These are phyloP conservation scores for Drosophila mimetica DNA, from an alignment of 2,888 invertebrate genomes.

Conservation along the genomic window DNA sequence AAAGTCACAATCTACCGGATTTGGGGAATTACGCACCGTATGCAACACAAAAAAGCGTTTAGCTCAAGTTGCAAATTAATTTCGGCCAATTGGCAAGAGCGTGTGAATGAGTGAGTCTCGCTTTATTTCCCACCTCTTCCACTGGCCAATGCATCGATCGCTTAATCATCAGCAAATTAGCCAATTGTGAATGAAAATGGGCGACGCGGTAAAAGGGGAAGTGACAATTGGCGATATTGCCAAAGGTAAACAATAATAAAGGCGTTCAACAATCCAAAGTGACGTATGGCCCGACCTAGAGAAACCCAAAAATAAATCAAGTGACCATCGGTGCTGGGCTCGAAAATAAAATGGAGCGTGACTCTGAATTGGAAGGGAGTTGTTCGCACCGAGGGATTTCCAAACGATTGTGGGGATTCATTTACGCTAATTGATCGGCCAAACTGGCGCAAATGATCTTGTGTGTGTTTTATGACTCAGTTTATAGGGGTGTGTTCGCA, in stretches of 20 bases:
- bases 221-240: conserved; percentile 36
- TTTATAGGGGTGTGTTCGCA: neutral
- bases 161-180: conserved; percentile 45
- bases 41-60: conserved; percentile 46
- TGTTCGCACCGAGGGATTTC: conserved; percentile 18
- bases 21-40: conserved; percentile 15
- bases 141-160: conserved; percentile 26
- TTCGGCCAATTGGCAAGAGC: conserved; percentile 52
- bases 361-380: conserved; percentile 30
- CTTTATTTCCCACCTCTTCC: conserved; percentile 21
- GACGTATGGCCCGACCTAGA: conserved; percentile 29
- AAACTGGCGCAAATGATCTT: conserved; percentile 31
- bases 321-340: conserved; percentile 30
- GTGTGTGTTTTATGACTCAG: conserved; percentile 19
- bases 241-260: conserved; percentile 27
- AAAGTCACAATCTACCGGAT: conserved; percentile 30
- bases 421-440: conserved; percentile 33
- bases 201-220: neutral
- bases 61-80: conserved; percentile 51
- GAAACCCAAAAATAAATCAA: conserved; percentile 10
- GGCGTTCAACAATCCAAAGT: conserved; percentile 20
- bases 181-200: conserved; percentile 31
- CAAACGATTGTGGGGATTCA: conserved; percentile 19
- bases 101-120: conserved; percentile 66
- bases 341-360: conserved; percentile 43